Evolutionary conservation across 1,140 invertebrate genomes (phyloP).

Genomic region (Metaphire vulgaris): DNA sequence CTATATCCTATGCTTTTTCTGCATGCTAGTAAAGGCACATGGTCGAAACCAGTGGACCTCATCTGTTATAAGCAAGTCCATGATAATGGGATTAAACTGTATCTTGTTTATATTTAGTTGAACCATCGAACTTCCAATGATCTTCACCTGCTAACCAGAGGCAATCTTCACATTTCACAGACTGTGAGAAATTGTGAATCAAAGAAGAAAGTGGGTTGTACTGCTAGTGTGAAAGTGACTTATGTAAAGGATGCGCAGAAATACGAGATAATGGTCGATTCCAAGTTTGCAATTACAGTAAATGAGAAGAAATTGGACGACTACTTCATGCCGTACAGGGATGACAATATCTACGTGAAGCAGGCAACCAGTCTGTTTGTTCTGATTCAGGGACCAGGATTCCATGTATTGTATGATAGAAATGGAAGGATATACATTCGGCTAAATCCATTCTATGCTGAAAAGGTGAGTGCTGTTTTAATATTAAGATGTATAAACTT

Average conservation of each 20-base stretch:
- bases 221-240: background rate
- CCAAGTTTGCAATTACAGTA: background rate
- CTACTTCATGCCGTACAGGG: conserved; percentile 20
- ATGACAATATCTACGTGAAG: conserved; percentile 27
- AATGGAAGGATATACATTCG: conserved; percentile 27
- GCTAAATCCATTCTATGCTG: conserved; percentile 27
- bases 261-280: background rate
- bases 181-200: background rate
- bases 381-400: conserved; percentile 27
- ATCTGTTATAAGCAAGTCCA: too few species aligned
- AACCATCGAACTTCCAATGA: background rate
- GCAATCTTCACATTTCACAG: background rate
- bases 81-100: too few species aligned
- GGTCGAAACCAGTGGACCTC: too few species aligned
- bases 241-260: background rate
- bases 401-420: conserved; percentile 31
- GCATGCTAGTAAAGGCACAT: too few species aligned
- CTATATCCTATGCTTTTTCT: too few species aligned
- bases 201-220: background rate
- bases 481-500: conserved; percentile 6
- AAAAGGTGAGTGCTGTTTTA: conserved; percentile 29
- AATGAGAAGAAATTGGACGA: background rate
- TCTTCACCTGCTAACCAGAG: background rate
- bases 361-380: conserved; percentile 29
- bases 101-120: background rate